A percentile compares a stretch with the other conserved stretches of the same genome.
phyloP scores from a whole-genome alignment of 2,113 vertebrate species.

The Mobula hypostoma region DNA sequence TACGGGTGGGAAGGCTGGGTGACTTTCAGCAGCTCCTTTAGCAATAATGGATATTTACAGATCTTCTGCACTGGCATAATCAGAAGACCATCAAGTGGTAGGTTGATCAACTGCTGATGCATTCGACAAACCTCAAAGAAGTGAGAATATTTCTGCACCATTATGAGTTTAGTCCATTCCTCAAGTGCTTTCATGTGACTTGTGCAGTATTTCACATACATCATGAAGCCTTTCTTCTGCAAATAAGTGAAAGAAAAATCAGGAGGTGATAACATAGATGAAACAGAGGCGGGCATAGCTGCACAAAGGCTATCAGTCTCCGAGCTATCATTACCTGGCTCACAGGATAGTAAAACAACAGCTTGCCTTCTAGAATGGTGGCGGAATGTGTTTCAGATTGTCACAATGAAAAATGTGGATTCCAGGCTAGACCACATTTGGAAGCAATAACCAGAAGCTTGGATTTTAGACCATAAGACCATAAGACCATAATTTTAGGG shows the following conservation, averaged over 20 bases:
- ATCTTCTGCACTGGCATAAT: slow-evolving; percentile 28
- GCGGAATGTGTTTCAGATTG: neutral
- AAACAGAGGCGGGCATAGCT: neutral
- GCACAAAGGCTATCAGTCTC: neutral
- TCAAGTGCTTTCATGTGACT: neutral
- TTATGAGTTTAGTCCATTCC: neutral
- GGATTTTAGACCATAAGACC: neutral
- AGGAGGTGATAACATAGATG: neutral
- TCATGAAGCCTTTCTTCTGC: neutral
- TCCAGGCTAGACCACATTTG: neutral
- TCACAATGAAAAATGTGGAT: neutral
- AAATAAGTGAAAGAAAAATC: neutral
- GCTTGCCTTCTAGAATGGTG: neutral
- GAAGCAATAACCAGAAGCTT: neutral
- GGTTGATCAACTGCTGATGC: neutral
- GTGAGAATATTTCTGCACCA: neutral
- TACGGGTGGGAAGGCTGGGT: neutral
- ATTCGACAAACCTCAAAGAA: slow-evolving; percentile 29
- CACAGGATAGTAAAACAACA: neutral
- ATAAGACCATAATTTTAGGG: neutral
- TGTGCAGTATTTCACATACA: neutral
- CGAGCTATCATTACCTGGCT: neutral
- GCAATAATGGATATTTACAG: slow-evolving; percentile 26
- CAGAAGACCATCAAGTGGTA: neutral
- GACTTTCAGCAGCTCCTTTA: neutral